These are phyloP conservation scores for Hydrolagus colliei DNA, from an alignment of 2,797 vertebrate species.

Conservation along the genomic window DNA sequence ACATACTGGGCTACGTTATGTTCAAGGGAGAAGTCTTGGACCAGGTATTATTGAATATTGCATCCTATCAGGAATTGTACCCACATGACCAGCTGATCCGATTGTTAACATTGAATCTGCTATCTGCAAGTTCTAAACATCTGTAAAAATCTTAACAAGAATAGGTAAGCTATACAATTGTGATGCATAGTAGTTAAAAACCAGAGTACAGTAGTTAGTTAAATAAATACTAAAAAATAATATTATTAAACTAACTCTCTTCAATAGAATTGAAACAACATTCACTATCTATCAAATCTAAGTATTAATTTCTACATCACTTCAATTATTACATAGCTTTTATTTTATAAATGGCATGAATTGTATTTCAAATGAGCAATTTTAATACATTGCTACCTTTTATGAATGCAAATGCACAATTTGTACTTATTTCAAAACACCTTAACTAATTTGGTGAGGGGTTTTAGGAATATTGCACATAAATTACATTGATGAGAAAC, in stretches of 20 bases:
- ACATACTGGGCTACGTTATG: too few relatives aligned
- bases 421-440: slow-evolving; percentile 22
- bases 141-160: slow-evolving; percentile 2
- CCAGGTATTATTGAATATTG: too few relatives aligned
- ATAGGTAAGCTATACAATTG: neutral
- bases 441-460: slow-evolving; percentile 3
- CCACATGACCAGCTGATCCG: neutral
- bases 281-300: too few relatives aligned
- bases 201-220: neutral
- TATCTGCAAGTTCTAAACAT: neutral
- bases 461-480: slow-evolving; percentile 17
- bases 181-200: neutral
- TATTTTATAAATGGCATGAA: neutral
- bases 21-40: too few relatives aligned
- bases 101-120: neutral
- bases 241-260: too few relatives aligned
- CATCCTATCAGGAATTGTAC: neutral
- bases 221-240: neutral
- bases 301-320: neutral
- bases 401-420: neutral
- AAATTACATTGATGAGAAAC: slow-evolving; percentile 24
- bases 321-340: neutral
- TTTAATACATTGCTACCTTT: neutral
- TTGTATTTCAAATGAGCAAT: neutral
- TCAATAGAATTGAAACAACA: too few relatives aligned